These are phyloP conservation scores for Himalopsyche phryganea DNA, from an alignment of 1,140 invertebrate species.

Conservation along the genomic window DNA sequence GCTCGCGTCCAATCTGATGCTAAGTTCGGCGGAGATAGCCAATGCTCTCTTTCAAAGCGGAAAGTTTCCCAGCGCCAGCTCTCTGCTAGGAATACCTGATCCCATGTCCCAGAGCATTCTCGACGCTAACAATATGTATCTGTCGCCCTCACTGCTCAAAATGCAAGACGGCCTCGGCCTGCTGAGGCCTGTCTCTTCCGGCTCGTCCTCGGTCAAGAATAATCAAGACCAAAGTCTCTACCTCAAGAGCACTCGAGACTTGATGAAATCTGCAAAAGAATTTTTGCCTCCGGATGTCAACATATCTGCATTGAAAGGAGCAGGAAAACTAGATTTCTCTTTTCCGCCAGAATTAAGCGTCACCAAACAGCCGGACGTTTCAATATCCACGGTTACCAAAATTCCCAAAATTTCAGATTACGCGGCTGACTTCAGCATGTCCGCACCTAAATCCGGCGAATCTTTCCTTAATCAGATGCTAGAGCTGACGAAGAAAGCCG, in stretches of 20 bases:
- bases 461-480: conserved; percentile 52
- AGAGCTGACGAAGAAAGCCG: conserved; percentile 51
- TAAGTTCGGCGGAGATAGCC: conserved; percentile 58
- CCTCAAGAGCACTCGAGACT: conserved; percentile 49
- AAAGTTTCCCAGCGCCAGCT: conserved; percentile 56
- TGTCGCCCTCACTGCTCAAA: conserved; percentile 53
- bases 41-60: conserved; percentile 59
- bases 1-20: conserved; percentile 57
- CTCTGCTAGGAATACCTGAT: conserved; percentile 59
- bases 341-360: conserved; percentile 28
- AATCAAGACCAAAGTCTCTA: conserved; percentile 45
- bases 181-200: conserved; percentile 46
- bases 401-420: conserved; percentile 28
- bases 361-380: conserved; percentile 30
- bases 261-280: conserved; percentile 49
- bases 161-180: conserved; percentile 49
- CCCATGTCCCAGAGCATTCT: conserved; percentile 65
- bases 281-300: conserved; percentile 51
- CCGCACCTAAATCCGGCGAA: conserved; percentile 40
- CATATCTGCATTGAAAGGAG: conserved; percentile 41
- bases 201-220: conserved; percentile 46
- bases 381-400: conserved; percentile 29
- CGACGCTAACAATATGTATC: conserved; percentile 66
- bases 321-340: conserved; percentile 40
- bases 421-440: conserved; percentile 43